These are phyloP conservation scores for Theristus sp. DNA, from an alignment of 2,888 invertebrate species.

Conservation along the genomic window DNA sequence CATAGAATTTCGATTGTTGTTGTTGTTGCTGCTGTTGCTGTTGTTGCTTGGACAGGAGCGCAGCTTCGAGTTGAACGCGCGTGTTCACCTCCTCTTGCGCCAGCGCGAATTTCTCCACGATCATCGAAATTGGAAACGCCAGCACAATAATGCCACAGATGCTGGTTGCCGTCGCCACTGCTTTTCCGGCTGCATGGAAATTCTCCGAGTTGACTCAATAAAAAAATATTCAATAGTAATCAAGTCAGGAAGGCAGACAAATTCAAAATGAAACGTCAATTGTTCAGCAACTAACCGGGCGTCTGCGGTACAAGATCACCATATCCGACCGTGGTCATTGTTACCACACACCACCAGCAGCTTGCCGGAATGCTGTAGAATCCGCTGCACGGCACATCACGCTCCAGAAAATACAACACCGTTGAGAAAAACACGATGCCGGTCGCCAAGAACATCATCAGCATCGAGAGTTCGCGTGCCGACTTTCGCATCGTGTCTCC, in stretches of 20 bases:
- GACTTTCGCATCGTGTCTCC: neutral
- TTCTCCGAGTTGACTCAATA: too few relatives aligned
- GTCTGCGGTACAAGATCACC: constrained; percentile 25
- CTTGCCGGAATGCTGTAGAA: constrained; percentile 24
- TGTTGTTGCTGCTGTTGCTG: too few relatives aligned
- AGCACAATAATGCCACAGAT: constrained; percentile 25
- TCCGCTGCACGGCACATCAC: constrained; percentile 23
- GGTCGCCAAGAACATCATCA: constrained; percentile 24
- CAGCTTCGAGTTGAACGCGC: too few relatives aligned
- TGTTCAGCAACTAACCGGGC: too few relatives aligned
- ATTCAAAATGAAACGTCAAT: too few relatives aligned
- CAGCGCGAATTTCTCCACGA: constrained; percentile 23
- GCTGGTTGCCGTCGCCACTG: constrained; percentile 21
- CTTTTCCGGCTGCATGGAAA: constrained; percentile 21
- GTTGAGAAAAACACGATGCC: constrained; percentile 26
- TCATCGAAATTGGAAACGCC: constrained; percentile 26
- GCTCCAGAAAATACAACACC: constrained; percentile 23
- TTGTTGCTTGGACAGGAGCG: too few relatives aligned
- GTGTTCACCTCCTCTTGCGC: neutral
- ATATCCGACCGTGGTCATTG: constrained; percentile 19
- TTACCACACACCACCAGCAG: constrained; percentile 24
- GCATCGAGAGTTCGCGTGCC: constrained; percentile 16
- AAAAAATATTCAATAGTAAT: too few relatives aligned
- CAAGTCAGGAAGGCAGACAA: too few relatives aligned
- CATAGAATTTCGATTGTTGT: too few relatives aligned